A percentile compares a stretch with the other conserved stretches of the same genome.
These are phyloP conservation scores for Galerucella nymphaeae DNA, from an alignment of 2,888 invertebrate genomes.

Conservation along the genomic window DNA sequence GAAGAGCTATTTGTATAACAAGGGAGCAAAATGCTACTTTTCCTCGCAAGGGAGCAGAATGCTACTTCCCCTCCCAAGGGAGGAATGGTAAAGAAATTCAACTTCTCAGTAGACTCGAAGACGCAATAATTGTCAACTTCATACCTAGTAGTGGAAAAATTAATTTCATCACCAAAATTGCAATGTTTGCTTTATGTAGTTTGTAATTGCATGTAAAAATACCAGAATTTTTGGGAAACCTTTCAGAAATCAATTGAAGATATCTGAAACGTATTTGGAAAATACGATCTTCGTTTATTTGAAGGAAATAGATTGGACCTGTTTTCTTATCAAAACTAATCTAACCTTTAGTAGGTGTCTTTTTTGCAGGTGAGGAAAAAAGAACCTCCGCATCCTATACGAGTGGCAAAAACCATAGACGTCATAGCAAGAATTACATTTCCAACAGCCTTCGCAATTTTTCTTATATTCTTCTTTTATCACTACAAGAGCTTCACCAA, in stretches of 20 bases:
- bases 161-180: no score
- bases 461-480: conserved; percentile 95
- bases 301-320: conserved; percentile 19
- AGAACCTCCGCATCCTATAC: conserved; percentile 91
- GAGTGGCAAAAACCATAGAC: conserved; percentile 94
- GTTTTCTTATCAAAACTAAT: conserved; percentile 50
- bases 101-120: no score
- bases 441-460: conserved; percentile 92
- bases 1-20: no score
- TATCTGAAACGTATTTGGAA: neutral
- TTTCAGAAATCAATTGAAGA: neutral
- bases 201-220: no score
- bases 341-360: conserved; percentile 73
- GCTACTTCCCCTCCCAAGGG: no score
- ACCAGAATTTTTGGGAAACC: neutral
- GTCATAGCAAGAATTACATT: conserved; percentile 94
- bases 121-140: no score
- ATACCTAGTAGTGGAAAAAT: no score
- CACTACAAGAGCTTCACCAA: conserved; percentile 90
- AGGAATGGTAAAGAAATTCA: no score
- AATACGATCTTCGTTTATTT: neutral
- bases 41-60: no score
- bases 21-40: no score
- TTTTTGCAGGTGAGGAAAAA: conserved; percentile 90
- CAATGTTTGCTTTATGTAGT: no score